Conservation (phyloP, 1,140 invertebrate genomes). For the Papilio polytes region DNA sequence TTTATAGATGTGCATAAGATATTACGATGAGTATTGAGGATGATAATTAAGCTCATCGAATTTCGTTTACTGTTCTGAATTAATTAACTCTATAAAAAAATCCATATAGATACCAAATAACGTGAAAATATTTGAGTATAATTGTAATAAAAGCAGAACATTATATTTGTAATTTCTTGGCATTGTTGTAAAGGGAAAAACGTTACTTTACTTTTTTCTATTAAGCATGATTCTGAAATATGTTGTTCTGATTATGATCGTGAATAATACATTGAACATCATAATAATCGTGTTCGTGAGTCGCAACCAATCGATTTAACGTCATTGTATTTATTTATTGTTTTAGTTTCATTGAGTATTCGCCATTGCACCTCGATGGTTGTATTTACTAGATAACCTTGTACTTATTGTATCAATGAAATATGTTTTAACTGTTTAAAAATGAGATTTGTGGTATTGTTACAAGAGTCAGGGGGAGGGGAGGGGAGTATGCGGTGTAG, state of each 20-base stretch:
- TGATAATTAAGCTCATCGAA: no score
- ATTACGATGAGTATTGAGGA: no score
- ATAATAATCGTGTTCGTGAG: neutral
- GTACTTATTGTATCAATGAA: neutral
- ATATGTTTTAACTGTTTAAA: neutral
- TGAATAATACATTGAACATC: neutral
- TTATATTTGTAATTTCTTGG: no score
- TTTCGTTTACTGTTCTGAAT: no score
- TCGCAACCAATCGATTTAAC: neutral
- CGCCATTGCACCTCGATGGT: neutral
- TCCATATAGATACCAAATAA: no score
- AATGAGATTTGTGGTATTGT: no score
- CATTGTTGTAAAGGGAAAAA: neutral
- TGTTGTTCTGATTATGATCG: neutral
- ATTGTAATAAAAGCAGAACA: no score
- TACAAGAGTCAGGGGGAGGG: no score
- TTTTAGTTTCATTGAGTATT: neutral
- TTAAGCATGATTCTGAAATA: neutral
- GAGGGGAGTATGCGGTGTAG: neutral
- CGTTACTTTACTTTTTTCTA: neutral
- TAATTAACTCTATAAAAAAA: no score
- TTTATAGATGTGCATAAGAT: no score
- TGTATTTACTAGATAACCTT: slow-evolving; percentile 8
- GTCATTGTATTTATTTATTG: slow-evolving; percentile 4
- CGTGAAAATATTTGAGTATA: no score